Percentiles rank a stretch among this genome's conserved stretches.
Conservation (phyloP, 2,797 vertebrate species). For the Rachycentron canadum region DNA sequence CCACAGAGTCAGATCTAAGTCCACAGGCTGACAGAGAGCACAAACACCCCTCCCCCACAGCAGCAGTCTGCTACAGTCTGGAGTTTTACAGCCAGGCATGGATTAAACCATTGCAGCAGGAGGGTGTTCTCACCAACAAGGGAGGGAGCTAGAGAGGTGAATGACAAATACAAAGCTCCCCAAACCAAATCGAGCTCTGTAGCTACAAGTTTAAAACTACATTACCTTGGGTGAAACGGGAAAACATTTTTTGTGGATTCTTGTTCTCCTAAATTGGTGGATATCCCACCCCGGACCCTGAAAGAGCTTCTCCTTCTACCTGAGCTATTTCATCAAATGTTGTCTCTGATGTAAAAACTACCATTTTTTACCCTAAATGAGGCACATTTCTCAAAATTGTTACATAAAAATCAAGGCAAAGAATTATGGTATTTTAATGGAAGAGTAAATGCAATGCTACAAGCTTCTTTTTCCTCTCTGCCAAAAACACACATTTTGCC, state of each 20-base stretch:
- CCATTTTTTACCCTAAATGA: slow-evolving; percentile 2
- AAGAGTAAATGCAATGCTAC: slow-evolving; percentile 5
- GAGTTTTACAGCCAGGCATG: slow-evolving; percentile 81
- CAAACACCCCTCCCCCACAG: slow-evolving; percentile 80
- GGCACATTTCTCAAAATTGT: slow-evolving; percentile 6
- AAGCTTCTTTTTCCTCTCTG: slow-evolving; percentile 10
- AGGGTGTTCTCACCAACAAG: slow-evolving; percentile 51
- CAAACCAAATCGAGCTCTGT: background rate
- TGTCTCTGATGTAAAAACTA: background rate
- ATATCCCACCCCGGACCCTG: slow-evolving; percentile 3
- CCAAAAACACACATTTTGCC: slow-evolving; percentile 20
- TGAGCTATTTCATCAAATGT: slow-evolving; percentile 17
- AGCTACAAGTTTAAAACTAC: slow-evolving; percentile 16
- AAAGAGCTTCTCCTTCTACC: slow-evolving; percentile 15
- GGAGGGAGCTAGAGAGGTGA: slow-evolving; percentile 43
- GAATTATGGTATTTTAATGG: background rate
- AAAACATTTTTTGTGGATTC: background rate
- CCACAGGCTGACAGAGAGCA: slow-evolving; percentile 60
- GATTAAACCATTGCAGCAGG: slow-evolving; percentile 81
- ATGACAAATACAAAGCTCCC: slow-evolving; percentile 29
- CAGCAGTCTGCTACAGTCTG: slow-evolving; percentile 73
- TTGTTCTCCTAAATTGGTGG: slow-evolving; percentile 10
- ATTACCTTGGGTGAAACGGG: background rate
- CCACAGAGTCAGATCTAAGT: slow-evolving; percentile 59
- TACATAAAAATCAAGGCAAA: background rate